These are phyloP conservation scores for Notocelia uddmanniana DNA, from an alignment of 2,888 invertebrate species.

Conservation along the genomic window DNA sequence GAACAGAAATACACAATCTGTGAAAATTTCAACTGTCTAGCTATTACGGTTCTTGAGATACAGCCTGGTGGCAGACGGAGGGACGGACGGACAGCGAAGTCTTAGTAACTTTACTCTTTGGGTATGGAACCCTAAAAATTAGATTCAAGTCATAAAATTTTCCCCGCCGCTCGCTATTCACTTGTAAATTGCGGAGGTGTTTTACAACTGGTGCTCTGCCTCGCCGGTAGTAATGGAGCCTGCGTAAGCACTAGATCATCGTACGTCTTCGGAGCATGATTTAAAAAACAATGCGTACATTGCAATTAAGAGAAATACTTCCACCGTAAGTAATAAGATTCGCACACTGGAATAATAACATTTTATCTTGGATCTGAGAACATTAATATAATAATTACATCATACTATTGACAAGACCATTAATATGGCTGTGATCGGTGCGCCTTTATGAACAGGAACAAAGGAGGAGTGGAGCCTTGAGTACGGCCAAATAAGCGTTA, in stretches of 20 bases:
- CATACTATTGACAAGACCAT: conserved; percentile 77
- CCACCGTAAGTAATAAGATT: conserved; percentile 66
- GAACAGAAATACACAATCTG: no score
- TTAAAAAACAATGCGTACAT: conserved; percentile 58
- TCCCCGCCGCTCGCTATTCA: conserved; percentile 13
- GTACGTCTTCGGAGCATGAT: conserved; percentile 57
- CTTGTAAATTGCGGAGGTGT: conserved; percentile 7
- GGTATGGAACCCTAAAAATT: no score
- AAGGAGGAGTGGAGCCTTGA: conserved; percentile 46
- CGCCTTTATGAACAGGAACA: conserved; percentile 49
- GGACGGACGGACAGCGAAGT: no score
- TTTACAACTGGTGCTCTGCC: conserved; percentile 27
- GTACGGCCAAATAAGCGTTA: no score
- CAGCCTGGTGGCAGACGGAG: no score
- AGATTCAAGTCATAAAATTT: not conserved
- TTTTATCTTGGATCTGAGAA: conserved; percentile 72
- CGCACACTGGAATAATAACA: conserved; percentile 67
- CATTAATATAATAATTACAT: conserved; percentile 82
- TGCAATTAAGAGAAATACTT: conserved; percentile 71
- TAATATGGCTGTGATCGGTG: conserved; percentile 68
- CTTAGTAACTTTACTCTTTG: no score
- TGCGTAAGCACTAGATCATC: conserved; percentile 65
- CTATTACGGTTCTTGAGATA: no score
- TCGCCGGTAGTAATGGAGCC: conserved; percentile 59
- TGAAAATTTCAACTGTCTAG: no score